Evolutionary conservation across 2,888 invertebrate genomes (phyloP), one percentile per base, ranked within the genome.

Genomic region (Boloria selene): DNA sequence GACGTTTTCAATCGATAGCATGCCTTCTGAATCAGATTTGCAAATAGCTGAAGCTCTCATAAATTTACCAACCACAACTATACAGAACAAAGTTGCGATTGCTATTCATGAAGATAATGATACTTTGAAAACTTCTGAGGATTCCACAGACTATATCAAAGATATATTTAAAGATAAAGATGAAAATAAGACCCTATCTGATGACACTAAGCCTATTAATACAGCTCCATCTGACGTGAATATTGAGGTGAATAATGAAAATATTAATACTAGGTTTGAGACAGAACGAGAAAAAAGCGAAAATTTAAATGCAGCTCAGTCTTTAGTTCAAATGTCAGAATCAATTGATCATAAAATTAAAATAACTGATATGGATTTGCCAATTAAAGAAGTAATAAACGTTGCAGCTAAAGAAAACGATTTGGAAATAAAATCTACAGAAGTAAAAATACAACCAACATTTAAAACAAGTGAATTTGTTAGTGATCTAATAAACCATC

Each of bases 301-400:
- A 78, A 93, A 92, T 75, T 79, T 91, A 59, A 89, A 87, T 79
- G 92, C 92, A 54, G 93, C 93, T 61, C 88, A 92, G 74, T 92
- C 92, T 1, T 82, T 93, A 68, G 90, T 93, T 17, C 88, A 92
- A 76, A 92, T 93, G 92, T 92, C 93, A 0, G 90, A 90, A 77
- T 84, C 86, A 26, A 79, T 90, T 63, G 88, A 90, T 69, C 89
- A 86, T 75, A 83, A 85, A 79, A 75, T 88, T 54, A 87, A 78
- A 74, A 72, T 87, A 17, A 59, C 76, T 56, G 86, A 86, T 70
- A 68, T 74, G 31, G 82, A 78, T 66, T 71, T 75, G 54, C 69
- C 79, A 42, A 84, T 77, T 64, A 77, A 78, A 70, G 81, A 77
- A 61, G 76, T 82, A 50, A 53, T 73, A 58, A 55, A 55, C 44